Evolutionary conservation across 2,797 vertebrate species (phyloP).

Genomic region (Chaenodraco wilsoni): DNA sequence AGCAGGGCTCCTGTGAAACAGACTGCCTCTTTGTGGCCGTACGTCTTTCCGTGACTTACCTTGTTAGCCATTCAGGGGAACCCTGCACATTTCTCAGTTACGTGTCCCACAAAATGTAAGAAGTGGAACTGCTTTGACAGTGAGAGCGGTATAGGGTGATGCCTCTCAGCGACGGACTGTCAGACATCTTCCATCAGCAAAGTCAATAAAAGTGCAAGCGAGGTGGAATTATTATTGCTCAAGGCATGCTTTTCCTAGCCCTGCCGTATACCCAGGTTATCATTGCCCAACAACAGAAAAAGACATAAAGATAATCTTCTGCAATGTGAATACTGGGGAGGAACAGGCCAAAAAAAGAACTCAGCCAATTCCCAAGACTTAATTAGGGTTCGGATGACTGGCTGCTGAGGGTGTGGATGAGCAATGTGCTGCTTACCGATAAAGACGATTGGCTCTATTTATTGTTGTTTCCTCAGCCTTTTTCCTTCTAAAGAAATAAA

Average conservation of each 20-base stretch:
- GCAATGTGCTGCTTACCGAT: conserved; percentile 77
- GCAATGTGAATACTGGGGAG: conserved; percentile 53
- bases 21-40: not conserved
- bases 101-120: conserved; percentile 21
- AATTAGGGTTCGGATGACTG: conserved; percentile 75
- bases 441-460: conserved; percentile 71
- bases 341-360: conserved; percentile 49
- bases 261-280: conserved; percentile 60
- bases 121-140: conserved; percentile 21
- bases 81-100: conserved; percentile 3
- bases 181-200: conserved; percentile 43
- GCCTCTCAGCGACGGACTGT: conserved; percentile 40
- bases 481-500: not conserved
- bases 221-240: conserved; percentile 61
- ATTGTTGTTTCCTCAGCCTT: conserved; percentile 62
- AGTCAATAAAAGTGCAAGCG: conserved; percentile 52
- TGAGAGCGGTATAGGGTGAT: conserved; percentile 25
- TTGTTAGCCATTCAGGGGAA: conserved; percentile 2
- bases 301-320: conserved; percentile 59
- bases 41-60: conserved; percentile 2
- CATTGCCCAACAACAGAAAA: conserved; percentile 47
- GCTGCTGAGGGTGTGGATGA: conserved; percentile 69
- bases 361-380: conserved; percentile 70
- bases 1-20: conserved; percentile 16
- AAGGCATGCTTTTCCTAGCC: conserved; percentile 48